Conservation (phyloP, 2,888 invertebrate species). For the Ischnus inquisitorius region DNA sequence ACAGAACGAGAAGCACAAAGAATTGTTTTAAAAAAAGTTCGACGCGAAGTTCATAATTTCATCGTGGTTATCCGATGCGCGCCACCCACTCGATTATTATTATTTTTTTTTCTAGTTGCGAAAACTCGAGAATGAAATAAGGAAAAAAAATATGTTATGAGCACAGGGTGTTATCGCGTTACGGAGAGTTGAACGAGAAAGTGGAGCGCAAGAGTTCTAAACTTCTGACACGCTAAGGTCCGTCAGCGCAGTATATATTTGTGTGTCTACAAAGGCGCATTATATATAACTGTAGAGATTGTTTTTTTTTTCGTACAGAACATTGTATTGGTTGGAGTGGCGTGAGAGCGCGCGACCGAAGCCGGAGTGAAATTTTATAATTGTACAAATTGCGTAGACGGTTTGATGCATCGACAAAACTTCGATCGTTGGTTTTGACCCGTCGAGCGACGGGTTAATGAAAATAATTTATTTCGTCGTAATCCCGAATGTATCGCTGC, state of each 20-base stretch:
- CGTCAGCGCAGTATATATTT: conserved; percentile 12
- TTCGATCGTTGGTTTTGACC: not conserved
- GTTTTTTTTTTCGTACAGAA: not conserved
- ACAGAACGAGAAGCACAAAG: not conserved
- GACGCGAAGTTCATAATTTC: conserved; percentile 19
- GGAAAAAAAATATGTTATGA: conserved; percentile 49
- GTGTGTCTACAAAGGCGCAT: conserved; percentile 19
- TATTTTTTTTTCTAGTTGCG: conserved; percentile 11
- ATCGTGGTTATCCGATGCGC: conserved; percentile 6
- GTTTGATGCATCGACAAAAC: not conserved
- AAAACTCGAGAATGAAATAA: conserved; percentile 15
- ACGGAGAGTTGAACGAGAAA: conserved; percentile 64
- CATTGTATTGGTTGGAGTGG: not conserved
- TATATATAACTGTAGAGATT: not conserved
- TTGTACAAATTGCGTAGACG: not conserved
- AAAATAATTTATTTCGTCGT: not conserved
- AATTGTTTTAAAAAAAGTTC: not conserved
- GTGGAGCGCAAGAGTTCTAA: conserved; percentile 64
- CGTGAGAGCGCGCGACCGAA: conserved; percentile 2
- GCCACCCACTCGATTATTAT: conserved; percentile 5
- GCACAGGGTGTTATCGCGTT: conserved; percentile 61
- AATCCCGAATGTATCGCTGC: not conserved
- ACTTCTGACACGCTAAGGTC: conserved; percentile 51
- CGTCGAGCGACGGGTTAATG: not conserved
- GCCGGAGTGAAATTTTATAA: not conserved